phyloP scores from a whole-genome alignment of 2,797 vertebrate species.

The Euphonia xanthogaster region DNA sequence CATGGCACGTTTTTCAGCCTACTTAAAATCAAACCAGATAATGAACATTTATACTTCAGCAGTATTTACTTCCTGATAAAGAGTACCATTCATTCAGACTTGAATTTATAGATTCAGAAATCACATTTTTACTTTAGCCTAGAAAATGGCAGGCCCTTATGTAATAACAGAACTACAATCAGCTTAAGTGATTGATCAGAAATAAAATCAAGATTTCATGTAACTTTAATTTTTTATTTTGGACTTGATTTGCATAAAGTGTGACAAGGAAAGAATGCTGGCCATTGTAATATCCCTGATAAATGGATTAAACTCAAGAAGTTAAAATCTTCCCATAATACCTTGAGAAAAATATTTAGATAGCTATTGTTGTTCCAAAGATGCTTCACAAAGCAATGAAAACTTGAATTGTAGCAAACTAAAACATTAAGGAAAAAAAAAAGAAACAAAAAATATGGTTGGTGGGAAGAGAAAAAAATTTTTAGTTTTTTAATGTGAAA shows the following conservation, averaged over 20 bases:
- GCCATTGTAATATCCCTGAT: constrained; percentile 41
- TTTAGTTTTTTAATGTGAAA: background rate
- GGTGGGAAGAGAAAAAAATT: background rate
- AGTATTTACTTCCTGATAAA: background rate
- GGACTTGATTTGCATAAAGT: constrained; percentile 34
- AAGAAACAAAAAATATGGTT: background rate
- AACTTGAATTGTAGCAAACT: background rate
- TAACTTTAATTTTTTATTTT: constrained; percentile 66
- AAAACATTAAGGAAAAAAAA: background rate
- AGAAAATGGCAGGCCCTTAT: constrained; percentile 7
- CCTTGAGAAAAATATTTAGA: constrained; percentile 20
- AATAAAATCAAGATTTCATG: constrained; percentile 62
- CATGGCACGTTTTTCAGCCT: background rate
- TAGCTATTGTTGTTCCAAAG: background rate
- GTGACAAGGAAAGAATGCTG: constrained; percentile 46
- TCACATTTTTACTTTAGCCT: background rate
- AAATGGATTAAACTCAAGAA: constrained; percentile 50
- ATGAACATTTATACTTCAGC: background rate
- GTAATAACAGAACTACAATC: constrained; percentile 14
- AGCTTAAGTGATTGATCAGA: constrained; percentile 36
- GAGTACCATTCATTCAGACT: background rate
- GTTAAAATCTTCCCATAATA: constrained; percentile 21
- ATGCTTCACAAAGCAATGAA: constrained; percentile 21
- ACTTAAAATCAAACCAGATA: background rate
- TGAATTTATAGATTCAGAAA: constrained; percentile 15